phyloP scores from a whole-genome alignment of 2,797 vertebrate genomes.

The Oryzias sinensis region DNA sequence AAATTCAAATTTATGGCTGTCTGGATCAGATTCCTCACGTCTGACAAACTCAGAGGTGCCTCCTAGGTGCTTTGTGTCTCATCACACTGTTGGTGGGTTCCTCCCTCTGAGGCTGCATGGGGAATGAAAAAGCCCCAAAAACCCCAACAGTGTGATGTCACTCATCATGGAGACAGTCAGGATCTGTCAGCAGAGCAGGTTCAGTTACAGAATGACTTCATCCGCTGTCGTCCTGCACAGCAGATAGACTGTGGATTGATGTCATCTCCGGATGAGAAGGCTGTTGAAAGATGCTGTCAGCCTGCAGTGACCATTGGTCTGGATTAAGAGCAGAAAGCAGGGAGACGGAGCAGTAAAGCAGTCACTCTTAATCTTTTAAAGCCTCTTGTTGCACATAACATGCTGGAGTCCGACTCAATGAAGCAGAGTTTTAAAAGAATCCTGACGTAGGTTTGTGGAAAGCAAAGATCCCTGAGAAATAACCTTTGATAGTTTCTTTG shows the following conservation, averaged over 20 bases:
- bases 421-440: not conserved
- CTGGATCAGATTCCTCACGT: constrained; percentile 56
- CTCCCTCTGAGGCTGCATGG: constrained; percentile 52
- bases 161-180: constrained; percentile 56
- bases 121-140: constrained; percentile 64
- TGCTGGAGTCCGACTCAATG: constrained; percentile 9
- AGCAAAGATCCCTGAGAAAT: too few relatives aligned
- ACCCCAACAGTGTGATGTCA: constrained; percentile 68
- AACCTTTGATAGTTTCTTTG: too few relatives aligned
- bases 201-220: constrained; percentile 54
- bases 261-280: constrained; percentile 60
- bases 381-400: constrained; percentile 38
- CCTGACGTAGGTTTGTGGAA: too few relatives aligned
- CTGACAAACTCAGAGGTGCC: constrained; percentile 66
- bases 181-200: constrained; percentile 62
- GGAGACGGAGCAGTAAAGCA: constrained; percentile 34
- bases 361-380: constrained; percentile 57
- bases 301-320: constrained; percentile 48
- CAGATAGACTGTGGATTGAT: constrained; percentile 5
- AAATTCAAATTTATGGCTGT: constrained; percentile 52
- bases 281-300: constrained; percentile 49
- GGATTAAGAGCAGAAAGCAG: constrained; percentile 39
- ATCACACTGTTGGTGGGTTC: constrained; percentile 56
- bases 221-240: constrained; percentile 39
- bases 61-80: constrained; percentile 63